Percentiles rank a stretch among this genome's conserved stretches.
Conservation (phyloP, 2,797 vertebrate species). For the Myripristis jacobus region DNA sequence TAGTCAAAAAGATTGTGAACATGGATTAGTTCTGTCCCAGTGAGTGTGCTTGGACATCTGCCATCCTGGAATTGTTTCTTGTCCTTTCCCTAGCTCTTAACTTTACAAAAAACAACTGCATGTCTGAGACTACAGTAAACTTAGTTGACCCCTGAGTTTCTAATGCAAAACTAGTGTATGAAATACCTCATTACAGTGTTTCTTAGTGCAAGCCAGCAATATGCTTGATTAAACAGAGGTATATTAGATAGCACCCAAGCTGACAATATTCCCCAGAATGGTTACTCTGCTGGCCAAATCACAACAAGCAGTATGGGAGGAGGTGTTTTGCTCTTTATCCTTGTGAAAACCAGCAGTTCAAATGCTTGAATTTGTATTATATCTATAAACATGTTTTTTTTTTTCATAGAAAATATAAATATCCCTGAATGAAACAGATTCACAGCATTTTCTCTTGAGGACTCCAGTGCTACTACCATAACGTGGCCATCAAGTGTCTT, state of each 20-base stretch:
- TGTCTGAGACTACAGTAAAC: slow-evolving; percentile 87
- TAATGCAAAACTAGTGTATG: slow-evolving; percentile 89
- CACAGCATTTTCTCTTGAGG: slow-evolving; percentile 87
- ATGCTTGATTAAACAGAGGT: slow-evolving; percentile 87
- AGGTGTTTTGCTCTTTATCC: slow-evolving; percentile 73
- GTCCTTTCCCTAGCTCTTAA: slow-evolving; percentile 60
- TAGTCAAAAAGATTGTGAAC: slow-evolving; percentile 72
- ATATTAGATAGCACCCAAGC: slow-evolving; percentile 89
- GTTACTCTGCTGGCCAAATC: slow-evolving; percentile 78
- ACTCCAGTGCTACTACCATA: slow-evolving; percentile 88
- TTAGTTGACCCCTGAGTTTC: slow-evolving; percentile 89
- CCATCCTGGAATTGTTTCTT: slow-evolving; percentile 69
- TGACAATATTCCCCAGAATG: slow-evolving; percentile 77
- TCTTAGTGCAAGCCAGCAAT: slow-evolving; percentile 90
- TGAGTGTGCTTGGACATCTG: slow-evolving; percentile 80
- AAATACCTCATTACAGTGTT: slow-evolving; percentile 89
- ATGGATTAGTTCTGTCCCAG: slow-evolving; percentile 72
- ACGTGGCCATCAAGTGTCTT: slow-evolving; percentile 80
- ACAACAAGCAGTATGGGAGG: slow-evolving; percentile 78
- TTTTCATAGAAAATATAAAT: slow-evolving; percentile 96
- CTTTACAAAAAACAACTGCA: slow-evolving; percentile 73
- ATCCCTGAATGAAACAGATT: slow-evolving; percentile 95
- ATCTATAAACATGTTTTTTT: slow-evolving; percentile 83
- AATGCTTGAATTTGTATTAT: slow-evolving; percentile 87
- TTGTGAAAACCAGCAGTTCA: slow-evolving; percentile 87